Evolutionary conservation across 2,113 vertebrate genomes (phyloP).

Genomic region (Propithecus coquereli): DNA sequence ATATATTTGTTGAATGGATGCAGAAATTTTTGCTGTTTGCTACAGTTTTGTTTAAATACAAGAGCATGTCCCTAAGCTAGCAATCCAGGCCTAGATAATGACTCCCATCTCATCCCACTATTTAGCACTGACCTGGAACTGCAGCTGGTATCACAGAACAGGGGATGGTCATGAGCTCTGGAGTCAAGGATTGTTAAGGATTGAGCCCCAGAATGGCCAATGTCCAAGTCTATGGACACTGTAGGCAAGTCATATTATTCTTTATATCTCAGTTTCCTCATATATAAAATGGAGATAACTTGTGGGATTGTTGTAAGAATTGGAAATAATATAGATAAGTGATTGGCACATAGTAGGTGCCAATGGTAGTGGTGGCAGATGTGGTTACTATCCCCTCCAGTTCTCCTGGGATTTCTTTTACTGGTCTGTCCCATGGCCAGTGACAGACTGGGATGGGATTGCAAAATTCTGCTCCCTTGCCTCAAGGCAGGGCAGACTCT

Average conservation of each 20-base stretch:
- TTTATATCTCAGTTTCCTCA: neutral
- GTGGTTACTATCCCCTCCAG: neutral
- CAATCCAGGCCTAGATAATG: neutral
- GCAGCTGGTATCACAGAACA: neutral
- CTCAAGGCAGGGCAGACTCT: neutral
- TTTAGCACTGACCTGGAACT: neutral
- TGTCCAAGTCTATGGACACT: neutral
- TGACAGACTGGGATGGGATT: neutral
- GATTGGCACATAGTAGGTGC: neutral
- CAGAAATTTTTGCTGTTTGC: neutral
- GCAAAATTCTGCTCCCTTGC: neutral
- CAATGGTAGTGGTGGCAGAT: neutral
- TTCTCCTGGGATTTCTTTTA: neutral
- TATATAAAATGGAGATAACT: neutral
- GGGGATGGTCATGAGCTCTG: neutral
- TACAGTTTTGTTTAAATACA: neutral
- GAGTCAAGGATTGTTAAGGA: neutral
- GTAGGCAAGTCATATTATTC: neutral
- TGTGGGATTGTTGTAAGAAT: neutral
- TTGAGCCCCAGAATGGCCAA: neutral
- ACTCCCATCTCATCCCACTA: neutral
- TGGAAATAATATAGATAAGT: neutral
- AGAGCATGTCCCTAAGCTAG: neutral
- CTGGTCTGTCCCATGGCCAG: neutral
- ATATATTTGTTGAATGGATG: neutral